phyloP scores from a whole-genome alignment of 1,140 invertebrate species.

The Brachionus sp. region DNA sequence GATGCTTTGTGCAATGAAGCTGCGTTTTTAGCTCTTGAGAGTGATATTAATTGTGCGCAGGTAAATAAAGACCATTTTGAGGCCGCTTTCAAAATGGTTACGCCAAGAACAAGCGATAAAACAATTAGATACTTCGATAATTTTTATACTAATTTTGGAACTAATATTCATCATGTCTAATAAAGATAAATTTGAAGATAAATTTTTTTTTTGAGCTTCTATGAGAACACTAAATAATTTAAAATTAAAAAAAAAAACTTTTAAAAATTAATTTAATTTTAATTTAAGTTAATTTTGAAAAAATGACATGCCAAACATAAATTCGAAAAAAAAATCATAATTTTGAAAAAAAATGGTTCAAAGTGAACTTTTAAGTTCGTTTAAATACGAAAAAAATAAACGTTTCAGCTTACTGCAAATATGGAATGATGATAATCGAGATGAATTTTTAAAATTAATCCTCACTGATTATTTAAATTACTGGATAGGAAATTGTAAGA shows the following conservation, averaged over 20 bases:
- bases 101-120: slow-evolving; percentile 39
- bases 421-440: background rate
- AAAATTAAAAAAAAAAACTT: background rate
- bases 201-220: background rate
- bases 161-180: slow-evolving; percentile 18
- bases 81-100: slow-evolving; percentile 24
- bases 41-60: background rate
- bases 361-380: background rate
- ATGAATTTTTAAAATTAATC: slow-evolving; percentile 11
- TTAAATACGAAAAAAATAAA: background rate
- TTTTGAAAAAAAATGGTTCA: background rate
- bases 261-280: background rate
- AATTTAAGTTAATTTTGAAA: background rate
- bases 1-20: slow-evolving; percentile 81
- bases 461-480: slow-evolving; percentile 22
- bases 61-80: slow-evolving; percentile 18
- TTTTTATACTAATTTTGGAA: slow-evolving; percentile 33
- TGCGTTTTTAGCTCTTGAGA: slow-evolving; percentile 61
- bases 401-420: background rate
- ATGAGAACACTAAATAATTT: background rate
- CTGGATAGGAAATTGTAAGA: background rate
- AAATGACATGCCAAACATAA: background rate
- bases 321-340: background rate
- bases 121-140: slow-evolving; percentile 34
- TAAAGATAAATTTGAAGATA: background rate